Base-by-base conservation (phyloP, 2,113 vertebrate genomes). In the Martes martes region DNA sequence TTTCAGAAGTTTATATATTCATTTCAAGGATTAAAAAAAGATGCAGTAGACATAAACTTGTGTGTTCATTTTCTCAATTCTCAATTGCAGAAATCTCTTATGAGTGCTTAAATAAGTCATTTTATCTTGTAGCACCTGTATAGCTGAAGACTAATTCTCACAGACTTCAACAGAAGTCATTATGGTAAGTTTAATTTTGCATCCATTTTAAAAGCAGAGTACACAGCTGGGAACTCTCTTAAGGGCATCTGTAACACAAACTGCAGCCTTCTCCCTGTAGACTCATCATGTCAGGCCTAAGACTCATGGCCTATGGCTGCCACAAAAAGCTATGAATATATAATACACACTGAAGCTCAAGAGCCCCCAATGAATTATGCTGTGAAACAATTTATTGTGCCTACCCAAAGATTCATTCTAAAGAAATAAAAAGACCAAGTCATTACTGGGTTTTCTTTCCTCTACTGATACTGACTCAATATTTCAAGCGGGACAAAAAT, bases 271-370 rank as follows among this genome's bases (percentile, higher is more conserved):
- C 50, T 90, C 92, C 80, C 94, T 52, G 28, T 19, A 76, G 83
- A 55, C 87, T 96, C 85, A 90, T 86, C 94, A 87, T 36, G 55
- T 90, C 95, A 89, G 36, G 15, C 61, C 86, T 71, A 95, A 96
- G 96, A 91, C 89, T 90, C 92, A 79, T 92, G 92, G 94, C 84
- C 87, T 96, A 78, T 94, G 92, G 94, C 95, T 92, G 92, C 69
- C 87, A 96, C 90, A 45, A 16, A 96, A 91, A 94, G 28, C 90
- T 97, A 94, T 90, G 88, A 97, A 96, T 96, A 97, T 55, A 86
- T 87, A 97, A 95, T 84, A 71, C 21, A 86, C 88, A 90, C 69
- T 42, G 31, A 95, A 94, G 82, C 52, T 63, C 87, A 95, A 96
- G 81, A 76, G 65, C 26, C 94, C 63, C 71, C 65, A 90, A 55